Conservation (phyloP, 2,888 invertebrate species). For the Drymonia ruficornis region DNA sequence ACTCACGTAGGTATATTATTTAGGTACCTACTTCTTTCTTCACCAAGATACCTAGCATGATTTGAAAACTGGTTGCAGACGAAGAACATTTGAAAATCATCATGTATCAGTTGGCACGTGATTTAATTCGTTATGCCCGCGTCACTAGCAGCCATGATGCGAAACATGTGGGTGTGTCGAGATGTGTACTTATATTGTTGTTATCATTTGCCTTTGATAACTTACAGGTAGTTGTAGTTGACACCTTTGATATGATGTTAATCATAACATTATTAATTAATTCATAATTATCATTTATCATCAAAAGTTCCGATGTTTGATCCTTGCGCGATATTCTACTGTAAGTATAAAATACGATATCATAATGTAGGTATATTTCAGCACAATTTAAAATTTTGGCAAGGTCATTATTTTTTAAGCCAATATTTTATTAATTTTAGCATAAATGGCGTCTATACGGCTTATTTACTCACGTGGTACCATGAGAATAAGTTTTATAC, state of each 20-base stretch:
- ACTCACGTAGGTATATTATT: no score
- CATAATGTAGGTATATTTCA: no score
- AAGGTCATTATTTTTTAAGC: no score
- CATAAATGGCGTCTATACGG: not conserved
- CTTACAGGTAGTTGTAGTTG: constrained; percentile 7
- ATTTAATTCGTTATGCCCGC: not conserved
- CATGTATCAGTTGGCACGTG: not conserved
- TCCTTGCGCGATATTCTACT: not conserved
- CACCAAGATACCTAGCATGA: not conserved
- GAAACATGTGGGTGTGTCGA: constrained; percentile 25
- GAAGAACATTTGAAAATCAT: not conserved
- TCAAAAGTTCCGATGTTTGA: not conserved
- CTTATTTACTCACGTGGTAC: no score
- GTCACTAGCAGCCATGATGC: constrained; percentile 9
- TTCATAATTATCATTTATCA: not conserved
- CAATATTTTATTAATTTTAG: no score
- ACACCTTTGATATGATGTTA: constrained; percentile 4
- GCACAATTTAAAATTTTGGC: no score
- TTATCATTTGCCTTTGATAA: constrained; percentile 6
- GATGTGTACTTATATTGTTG: constrained; percentile 15
- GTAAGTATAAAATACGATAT: no score
- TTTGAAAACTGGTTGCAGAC: not conserved
- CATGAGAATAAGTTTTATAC: no score
- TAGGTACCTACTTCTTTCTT: not conserved
- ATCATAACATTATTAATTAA: constrained; percentile 4